These are phyloP conservation scores for Podarcis raffonei DNA, from an alignment of 2,113 vertebrate genomes.

Conservation along the genomic window DNA sequence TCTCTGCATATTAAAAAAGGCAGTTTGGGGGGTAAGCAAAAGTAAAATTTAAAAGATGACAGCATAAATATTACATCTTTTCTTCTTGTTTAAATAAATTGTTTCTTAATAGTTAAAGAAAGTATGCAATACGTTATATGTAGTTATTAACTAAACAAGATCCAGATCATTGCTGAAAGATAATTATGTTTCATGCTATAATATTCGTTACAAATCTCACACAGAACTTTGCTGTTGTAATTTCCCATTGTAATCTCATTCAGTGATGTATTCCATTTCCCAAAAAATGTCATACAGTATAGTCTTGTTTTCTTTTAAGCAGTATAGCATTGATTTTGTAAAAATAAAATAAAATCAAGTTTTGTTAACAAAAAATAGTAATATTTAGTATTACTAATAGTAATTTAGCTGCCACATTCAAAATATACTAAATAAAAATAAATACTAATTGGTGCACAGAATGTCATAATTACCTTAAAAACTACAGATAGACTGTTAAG, in stretches of 20 bases:
- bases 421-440: not conserved
- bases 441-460: not conserved
- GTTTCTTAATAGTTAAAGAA: not conserved
- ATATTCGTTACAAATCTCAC: constrained; percentile 50
- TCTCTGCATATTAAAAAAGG: not conserved
- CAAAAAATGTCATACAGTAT: not conserved
- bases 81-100: not conserved
- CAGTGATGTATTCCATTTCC: not conserved
- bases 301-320: constrained; percentile 33
- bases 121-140: not conserved
- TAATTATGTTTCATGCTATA: constrained; percentile 25
- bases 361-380: too few relatives aligned
- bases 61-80: not conserved
- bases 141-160: not conserved
- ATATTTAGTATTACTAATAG: not conserved
- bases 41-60: not conserved
- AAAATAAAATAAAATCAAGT: not conserved
- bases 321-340: not conserved
- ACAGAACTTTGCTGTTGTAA: constrained; percentile 10
- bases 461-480: not conserved
- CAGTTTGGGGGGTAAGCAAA: not conserved
- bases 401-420: not conserved
- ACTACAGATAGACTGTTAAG: not conserved
- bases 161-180: constrained; percentile 49
- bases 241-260: constrained; percentile 13